phyloP scores from a whole-genome alignment of 2,797 vertebrate genomes.

The Podarcis lilfordi region DNA sequence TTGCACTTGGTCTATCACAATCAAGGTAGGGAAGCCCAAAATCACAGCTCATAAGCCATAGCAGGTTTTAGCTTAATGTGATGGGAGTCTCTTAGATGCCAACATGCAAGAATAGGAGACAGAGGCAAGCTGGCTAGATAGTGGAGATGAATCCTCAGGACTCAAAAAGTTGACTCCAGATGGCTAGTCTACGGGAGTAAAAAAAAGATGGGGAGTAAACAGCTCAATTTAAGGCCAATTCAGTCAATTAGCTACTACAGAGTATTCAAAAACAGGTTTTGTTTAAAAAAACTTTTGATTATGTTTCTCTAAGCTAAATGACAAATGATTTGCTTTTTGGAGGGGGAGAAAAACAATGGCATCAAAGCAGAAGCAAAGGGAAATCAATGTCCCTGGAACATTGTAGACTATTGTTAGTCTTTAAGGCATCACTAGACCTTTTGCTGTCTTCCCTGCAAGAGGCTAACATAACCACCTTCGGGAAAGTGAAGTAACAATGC shows the following conservation, averaged over 20 bases:
- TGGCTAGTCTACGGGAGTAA: not conserved
- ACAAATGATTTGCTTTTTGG: not conserved
- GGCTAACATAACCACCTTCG: too few relatives aligned
- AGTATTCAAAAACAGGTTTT: not conserved
- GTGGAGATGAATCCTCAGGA: too few relatives aligned
- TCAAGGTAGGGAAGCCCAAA: not conserved
- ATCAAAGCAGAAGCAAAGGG: not conserved
- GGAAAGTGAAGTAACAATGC: too few relatives aligned
- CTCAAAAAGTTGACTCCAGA: not conserved
- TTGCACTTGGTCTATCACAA: not conserved
- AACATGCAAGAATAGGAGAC: not conserved
- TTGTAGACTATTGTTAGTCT: too few relatives aligned
- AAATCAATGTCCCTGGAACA: not conserved
- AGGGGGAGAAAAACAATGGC: not conserved
- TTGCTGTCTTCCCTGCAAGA: too few relatives aligned
- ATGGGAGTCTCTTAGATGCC: not conserved
- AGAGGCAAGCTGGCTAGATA: not conserved
- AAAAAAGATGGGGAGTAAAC: too few relatives aligned
- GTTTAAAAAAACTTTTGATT: not conserved
- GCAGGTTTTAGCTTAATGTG: rapidly evolving
- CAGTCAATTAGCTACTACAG: not conserved
- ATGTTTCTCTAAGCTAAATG: not conserved
- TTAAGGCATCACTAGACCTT: too few relatives aligned
- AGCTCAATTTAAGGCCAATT: not conserved
- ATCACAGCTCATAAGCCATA: not conserved